A percentile compares a stretch with the other conserved stretches of the same genome.
Evolutionary conservation across 2,888 invertebrate species (phyloP).

Genomic region (Crocallis elinguaria): DNA sequence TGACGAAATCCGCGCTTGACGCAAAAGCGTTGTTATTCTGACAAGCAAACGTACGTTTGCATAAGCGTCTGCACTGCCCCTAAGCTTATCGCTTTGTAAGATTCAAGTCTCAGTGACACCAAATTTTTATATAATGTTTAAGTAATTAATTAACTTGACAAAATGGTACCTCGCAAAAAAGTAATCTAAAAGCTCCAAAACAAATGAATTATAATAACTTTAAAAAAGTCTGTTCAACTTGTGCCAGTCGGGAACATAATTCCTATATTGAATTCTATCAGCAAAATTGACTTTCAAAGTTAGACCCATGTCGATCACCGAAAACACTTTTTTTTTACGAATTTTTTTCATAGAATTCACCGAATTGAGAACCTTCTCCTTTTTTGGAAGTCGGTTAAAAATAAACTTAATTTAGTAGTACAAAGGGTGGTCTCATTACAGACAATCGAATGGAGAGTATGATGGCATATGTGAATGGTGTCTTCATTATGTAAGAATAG

Average conservation of each 20-base stretch:
- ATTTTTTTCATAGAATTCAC: slow-evolving; percentile 3
- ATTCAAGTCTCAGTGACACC: not conserved
- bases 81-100: too few species aligned
- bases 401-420: too few species aligned
- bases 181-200: slow-evolving; percentile 1
- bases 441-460: too few species aligned
- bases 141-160: not conserved
- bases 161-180: not conserved
- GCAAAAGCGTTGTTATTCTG: too few species aligned
- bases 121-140: not conserved
- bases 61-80: too few species aligned
- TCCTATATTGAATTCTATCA: not conserved
- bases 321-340: slow-evolving; percentile 5
- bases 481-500: too few species aligned
- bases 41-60: too few species aligned
- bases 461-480: too few species aligned
- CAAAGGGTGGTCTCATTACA: too few species aligned
- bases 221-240: not conserved
- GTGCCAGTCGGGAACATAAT: slow-evolving; percentile 1
- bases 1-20: too few species aligned
- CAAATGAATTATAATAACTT: slow-evolving; percentile 13
- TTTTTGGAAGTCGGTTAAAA: too few species aligned
- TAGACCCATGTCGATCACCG: slow-evolving; percentile 15
- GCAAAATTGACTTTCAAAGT: slow-evolving; percentile 5
- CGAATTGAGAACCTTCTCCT: too few species aligned